Evolutionary conservation across 2,888 invertebrate genomes (phyloP), one percentile per base, ranked within the genome.

Genomic region (Salticus scenicus): DNA sequence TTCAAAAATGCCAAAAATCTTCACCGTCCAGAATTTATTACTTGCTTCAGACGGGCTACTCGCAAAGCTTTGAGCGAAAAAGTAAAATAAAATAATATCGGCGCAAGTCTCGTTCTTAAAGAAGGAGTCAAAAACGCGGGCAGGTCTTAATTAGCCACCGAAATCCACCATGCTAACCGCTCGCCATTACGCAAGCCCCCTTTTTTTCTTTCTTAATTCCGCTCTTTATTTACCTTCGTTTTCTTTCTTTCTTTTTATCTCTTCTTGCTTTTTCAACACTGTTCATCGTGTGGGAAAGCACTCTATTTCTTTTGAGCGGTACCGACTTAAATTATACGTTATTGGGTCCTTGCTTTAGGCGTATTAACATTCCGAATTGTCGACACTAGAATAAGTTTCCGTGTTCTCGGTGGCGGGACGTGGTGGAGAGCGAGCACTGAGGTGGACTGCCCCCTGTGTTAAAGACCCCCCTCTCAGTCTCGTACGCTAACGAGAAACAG

Each of bases 291-390:
- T 76, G 82, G 76, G 76, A 66, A 66, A 72, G 33, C 70, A 76
- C 47, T 42, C 28, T 12, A n/a, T 17, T 78, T 63, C 69, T 51
- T 85, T 85, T 85, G 28, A 42, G 85, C 79, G 64, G 85, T 31
- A 85, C 78, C 74, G 79, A 70, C 74, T 79, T 67, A 85, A 85
- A 85, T 85, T 85, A 85, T 73, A 85, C 79, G 85, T 79, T 85
- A 79, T 85, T 63, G 71, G 78, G 77, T 67, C 69, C 78, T 47
- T 66, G 73, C 57, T 80, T 73, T 87, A 37, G 64, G 67, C 84
- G 67, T 88, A 85, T 88, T 89, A 87, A 88, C 84, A 74, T 84
- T 87, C 82, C 85, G 57, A 73, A 80, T 85, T 79, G 84, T 74
- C 73, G 71, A 72, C 80, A 78, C 87, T 73, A 70, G 76, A 87